Conservation (phyloP, 2,113 vertebrate genomes). For the Epinephelus moara region DNA sequence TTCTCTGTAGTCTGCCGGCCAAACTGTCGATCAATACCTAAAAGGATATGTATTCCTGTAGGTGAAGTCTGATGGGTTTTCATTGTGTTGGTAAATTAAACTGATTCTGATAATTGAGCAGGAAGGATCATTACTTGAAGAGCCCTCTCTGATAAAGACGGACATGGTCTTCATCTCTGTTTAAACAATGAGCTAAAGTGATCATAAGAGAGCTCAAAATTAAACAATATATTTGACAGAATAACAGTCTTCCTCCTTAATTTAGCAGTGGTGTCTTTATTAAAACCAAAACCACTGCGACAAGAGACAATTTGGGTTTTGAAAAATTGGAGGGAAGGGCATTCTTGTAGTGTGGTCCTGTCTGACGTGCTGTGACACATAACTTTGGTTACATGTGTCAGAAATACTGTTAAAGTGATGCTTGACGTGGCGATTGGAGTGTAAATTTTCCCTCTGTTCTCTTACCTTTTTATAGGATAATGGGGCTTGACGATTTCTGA, state of each 20-base stretch:
- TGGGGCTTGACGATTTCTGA: slow-evolving; percentile 40
- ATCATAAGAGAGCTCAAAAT: not conserved
- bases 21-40: not conserved
- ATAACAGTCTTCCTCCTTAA: too few species aligned
- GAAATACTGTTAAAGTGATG: not conserved
- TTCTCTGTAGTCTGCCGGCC: not conserved
- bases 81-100: not conserved
- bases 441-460: slow-evolving; percentile 44
- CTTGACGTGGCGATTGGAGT: not conserved
- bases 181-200: not conserved
- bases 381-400: not conserved
- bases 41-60: not conserved
- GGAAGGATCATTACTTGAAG: not conserved
- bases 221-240: not conserved
- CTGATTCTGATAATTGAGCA: not conserved
- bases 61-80: not conserved
- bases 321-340: not conserved
- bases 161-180: too few species aligned
- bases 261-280: not conserved
- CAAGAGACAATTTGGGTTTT: not conserved
- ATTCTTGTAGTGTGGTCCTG: not conserved
- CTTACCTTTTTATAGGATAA: slow-evolving; percentile 60
- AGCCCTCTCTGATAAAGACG: not conserved
- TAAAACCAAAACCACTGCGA: not conserved
- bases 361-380: not conserved